Base-by-base conservation (phyloP, 2,113 vertebrate genomes). In the Myotis brandtii region DNA sequence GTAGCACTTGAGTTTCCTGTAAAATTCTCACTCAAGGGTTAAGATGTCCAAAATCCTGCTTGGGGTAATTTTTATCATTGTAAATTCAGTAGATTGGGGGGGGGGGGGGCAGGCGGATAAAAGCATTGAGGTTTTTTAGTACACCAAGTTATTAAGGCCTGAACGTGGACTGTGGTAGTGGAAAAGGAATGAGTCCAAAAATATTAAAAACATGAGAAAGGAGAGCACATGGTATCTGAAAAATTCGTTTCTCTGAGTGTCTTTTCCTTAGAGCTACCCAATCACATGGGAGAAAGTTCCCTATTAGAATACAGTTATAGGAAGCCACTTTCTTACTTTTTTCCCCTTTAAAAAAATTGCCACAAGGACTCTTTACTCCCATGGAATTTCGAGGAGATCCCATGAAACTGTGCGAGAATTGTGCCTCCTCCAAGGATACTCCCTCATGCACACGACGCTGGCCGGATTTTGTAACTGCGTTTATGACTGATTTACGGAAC, bases 401-500 rank as follows among this genome's bases (percentile, higher is more conserved):
- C 80, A 83, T 72, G 86, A 97, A 96, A 95, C 92, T 93, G 87
- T 97, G 86, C 21, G 20, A 66, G 91, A 91, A 95, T 52, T 94
- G 89, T 91, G 75, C 95, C 75, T 95, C 73, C 95, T 92, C 96
- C 82, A 84, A 77, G 48, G 95, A 69, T 79, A 95, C 96, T 96
- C 96, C 96, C 96, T 96, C 94, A 21, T 67, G 95, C 79, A 79
- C 96, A 95, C 62, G 66, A 96, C 1, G 18, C 86, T 86, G 96
- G 97, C 94, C 83, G 1, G 64, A 95, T 95, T 96, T 95, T 97
- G 95, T 95, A 97, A 97, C 97, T 93, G 79, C 86, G 1, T 96
- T 96, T 98, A 97, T 97, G 96, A 97, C 96, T 97, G 97, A 97
- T 98, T 98, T 97, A 98, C 95, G 6, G 97, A 96, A 96, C 96